These are phyloP conservation scores for Aix galericulata DNA, from an alignment of 2,113 vertebrate genomes.

Conservation along the genomic window DNA sequence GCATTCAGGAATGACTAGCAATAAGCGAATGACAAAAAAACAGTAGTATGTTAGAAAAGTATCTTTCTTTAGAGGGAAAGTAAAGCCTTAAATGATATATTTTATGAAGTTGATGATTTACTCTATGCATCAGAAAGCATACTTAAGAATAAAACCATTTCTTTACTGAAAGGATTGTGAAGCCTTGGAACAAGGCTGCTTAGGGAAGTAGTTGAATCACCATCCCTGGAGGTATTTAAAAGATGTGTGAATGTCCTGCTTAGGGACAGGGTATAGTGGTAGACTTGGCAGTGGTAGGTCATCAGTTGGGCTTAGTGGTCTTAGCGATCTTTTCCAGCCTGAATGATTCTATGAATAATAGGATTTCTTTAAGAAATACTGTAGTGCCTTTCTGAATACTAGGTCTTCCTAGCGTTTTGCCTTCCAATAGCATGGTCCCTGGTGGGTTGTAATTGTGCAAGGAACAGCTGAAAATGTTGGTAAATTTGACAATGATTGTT, in stretches of 20 bases:
- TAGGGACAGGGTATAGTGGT: no score
- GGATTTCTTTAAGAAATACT: not conserved
- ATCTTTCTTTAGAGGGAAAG: not conserved
- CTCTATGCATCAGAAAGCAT: not conserved
- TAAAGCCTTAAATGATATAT: not conserved
- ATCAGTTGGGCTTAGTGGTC: no score
- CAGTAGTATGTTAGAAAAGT: not conserved
- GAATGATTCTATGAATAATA: not conserved
- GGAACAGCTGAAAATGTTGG: not conserved
- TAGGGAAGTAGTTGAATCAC: no score
- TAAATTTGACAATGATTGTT: not conserved
- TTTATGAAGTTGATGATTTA: not conserved
- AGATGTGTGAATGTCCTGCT: no score
- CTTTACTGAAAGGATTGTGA: no score
- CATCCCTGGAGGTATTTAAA: no score
- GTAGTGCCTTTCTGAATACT: not conserved
- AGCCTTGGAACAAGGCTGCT: no score
- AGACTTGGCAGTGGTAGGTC: no score
- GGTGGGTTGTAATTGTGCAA: not conserved
- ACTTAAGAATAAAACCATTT: not conserved
- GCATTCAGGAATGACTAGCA: not conserved
- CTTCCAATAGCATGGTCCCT: not conserved
- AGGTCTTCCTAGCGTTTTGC: not conserved
- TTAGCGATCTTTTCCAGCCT: no score
- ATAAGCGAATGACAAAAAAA: not conserved